Conservation (phyloP, 2,888 invertebrate species). For the Drosophila melanosoma region DNA sequence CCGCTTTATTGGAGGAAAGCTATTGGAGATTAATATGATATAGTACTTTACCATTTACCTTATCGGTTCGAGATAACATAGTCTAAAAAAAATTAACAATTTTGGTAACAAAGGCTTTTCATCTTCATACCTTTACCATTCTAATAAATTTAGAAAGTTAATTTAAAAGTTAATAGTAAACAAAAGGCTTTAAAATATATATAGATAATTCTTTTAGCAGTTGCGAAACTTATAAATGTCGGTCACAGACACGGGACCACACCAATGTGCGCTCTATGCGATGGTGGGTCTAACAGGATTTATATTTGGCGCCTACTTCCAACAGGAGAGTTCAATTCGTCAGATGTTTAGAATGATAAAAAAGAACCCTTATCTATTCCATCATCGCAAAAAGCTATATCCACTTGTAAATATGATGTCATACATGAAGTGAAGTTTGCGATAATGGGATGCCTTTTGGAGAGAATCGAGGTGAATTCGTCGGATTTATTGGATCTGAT, state of each 20-base stretch:
- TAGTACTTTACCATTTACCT: background rate
- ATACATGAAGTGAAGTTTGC: background rate
- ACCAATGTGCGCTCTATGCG: slow-evolving; percentile 51
- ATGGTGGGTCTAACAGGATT: slow-evolving; percentile 59
- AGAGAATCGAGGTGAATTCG: background rate
- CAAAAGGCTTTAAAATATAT: background rate
- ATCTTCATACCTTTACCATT: background rate
- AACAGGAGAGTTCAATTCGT: slow-evolving; percentile 57
- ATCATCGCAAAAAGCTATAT: slow-evolving; percentile 63
- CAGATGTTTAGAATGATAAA: slow-evolving; percentile 48
- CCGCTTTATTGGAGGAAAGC: background rate
- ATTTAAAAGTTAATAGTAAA: slow-evolving; percentile 48
- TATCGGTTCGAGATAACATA: too few species aligned
- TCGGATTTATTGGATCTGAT: slow-evolving; percentile 52
- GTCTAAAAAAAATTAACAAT: too few species aligned
- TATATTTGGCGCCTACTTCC: slow-evolving; percentile 60
- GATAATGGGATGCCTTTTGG: background rate
- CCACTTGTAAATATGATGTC: slow-evolving; percentile 45
- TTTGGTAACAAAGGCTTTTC: background rate
- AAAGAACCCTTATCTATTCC: slow-evolving; percentile 60
- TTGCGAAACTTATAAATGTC: slow-evolving; percentile 8
- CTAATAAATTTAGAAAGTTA: slow-evolving; percentile 11
- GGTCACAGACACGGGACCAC: slow-evolving; percentile 30
- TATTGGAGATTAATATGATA: too few species aligned
- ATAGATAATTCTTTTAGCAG: background rate